These are phyloP conservation scores for Ovibos moschatus DNA, from an alignment of 2,113 vertebrate genomes.

Conservation along the genomic window DNA sequence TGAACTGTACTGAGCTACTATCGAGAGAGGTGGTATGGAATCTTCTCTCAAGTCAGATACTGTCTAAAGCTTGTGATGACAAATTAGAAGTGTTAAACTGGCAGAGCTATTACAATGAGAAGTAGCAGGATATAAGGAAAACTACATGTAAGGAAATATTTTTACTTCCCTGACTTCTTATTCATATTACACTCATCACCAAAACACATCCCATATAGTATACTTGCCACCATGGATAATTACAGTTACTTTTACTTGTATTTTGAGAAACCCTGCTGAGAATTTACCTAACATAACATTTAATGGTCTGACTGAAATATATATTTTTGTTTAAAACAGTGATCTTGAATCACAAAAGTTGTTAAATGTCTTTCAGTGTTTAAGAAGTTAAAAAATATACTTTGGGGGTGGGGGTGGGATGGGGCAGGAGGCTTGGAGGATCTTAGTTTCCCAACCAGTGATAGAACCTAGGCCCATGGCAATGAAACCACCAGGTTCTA, in stretches of 20 bases:
- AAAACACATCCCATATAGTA: neutral
- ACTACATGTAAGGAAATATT: neutral
- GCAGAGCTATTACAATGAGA: neutral
- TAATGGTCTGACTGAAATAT: neutral
- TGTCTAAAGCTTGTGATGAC: neutral
- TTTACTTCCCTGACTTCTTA: neutral
- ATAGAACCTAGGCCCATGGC: neutral
- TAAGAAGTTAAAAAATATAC: neutral
- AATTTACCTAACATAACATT: neutral
- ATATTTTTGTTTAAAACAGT: conserved; percentile 2
- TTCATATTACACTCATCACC: neutral
- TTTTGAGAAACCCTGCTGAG: neutral
- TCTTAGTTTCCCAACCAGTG: neutral
- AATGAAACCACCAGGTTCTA: neutral
- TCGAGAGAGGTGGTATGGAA: neutral
- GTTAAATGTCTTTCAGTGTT: neutral
- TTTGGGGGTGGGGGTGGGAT: neutral
- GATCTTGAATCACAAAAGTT: neutral
- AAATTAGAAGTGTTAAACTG: neutral
- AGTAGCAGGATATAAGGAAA: neutral
- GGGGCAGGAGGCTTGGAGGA: neutral
- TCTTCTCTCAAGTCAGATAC: neutral
- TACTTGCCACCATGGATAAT: neutral
- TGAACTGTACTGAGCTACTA: neutral
- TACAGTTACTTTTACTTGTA: neutral